phyloP scores from a whole-genome alignment of 1,140 invertebrate genomes.

The Asobara japonica region DNA sequence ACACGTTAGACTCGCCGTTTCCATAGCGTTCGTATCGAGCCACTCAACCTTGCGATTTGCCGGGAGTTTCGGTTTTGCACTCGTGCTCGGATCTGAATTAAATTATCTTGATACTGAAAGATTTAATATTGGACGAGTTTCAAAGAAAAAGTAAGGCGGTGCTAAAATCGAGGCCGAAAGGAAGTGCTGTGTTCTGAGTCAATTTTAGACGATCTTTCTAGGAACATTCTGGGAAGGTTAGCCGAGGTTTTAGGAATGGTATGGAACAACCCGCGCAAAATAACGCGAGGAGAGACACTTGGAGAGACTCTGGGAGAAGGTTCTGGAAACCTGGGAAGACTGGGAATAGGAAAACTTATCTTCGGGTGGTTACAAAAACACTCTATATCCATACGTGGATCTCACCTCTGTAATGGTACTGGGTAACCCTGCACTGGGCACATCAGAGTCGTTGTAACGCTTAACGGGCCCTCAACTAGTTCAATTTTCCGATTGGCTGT shows the following conservation, averaged over 20 bases:
- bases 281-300: not conserved
- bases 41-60: slow-evolving; percentile 64
- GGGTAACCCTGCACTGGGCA: slow-evolving; percentile 57
- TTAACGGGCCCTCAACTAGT: slow-evolving; percentile 30
- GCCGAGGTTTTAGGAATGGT: no score
- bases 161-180: no score
- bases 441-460: slow-evolving; percentile 46
- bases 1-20: slow-evolving; percentile 63
- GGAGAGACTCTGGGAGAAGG: no score
- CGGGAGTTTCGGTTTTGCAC: slow-evolving; percentile 67
- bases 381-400: not conserved
- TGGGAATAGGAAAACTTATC: no score
- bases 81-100: slow-evolving; percentile 67
- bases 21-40: slow-evolving; percentile 49
- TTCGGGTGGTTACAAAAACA: not conserved
- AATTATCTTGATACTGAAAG: no score
- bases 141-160: slow-evolving; percentile 25
- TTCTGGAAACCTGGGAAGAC: no score
- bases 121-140: slow-evolving; percentile 23
- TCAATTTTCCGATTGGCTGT: slow-evolving; percentile 42
- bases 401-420: slow-evolving; percentile 40
- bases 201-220: no score
- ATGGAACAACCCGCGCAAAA: no score
- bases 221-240: no score
- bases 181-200: no score